Evolutionary conservation across 2,888 invertebrate species (phyloP).

Genomic region (Dusona sp.): DNA sequence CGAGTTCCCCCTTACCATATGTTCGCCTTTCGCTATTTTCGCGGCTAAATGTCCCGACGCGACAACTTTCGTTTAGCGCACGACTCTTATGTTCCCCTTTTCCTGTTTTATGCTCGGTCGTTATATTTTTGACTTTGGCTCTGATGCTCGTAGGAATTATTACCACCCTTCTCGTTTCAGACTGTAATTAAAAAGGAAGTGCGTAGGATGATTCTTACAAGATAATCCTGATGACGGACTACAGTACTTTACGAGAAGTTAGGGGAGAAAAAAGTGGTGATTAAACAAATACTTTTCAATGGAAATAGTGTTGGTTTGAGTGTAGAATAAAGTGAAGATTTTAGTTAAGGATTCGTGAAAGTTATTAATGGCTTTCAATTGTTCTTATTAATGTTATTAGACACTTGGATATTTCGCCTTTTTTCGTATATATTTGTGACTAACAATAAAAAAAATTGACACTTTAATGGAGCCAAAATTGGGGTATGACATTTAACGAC

Average conservation of each 20-base stretch:
- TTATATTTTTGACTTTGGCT: constrained; percentile 7
- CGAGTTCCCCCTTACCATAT: constrained; percentile 26
- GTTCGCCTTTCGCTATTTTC: constrained; percentile 54
- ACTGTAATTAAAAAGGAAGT: constrained; percentile 11
- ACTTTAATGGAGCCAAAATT: background rate
- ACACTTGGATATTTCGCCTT: background rate
- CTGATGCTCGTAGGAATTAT: constrained; percentile 9
- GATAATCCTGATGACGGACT: background rate
- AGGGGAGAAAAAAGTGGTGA: background rate
- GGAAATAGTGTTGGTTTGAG: too few species aligned
- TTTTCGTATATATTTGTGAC: background rate
- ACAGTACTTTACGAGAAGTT: background rate
- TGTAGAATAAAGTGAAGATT: background rate
- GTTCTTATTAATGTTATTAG: too few species aligned
- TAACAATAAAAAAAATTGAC: background rate
- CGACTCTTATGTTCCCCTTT: constrained; percentile 32
- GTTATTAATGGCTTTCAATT: background rate
- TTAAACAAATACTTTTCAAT: background rate
- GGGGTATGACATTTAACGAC: constrained; percentile 2
- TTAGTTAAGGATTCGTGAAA: background rate
- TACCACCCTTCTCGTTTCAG: background rate
- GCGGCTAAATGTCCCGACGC: constrained; percentile 44
- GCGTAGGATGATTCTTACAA: constrained; percentile 24
- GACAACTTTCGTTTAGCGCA: constrained; percentile 33
- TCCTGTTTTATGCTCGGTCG: background rate